phyloP scores from a whole-genome alignment of 1,140 invertebrate genomes.

The Gonioctena quinquepunctata region DNA sequence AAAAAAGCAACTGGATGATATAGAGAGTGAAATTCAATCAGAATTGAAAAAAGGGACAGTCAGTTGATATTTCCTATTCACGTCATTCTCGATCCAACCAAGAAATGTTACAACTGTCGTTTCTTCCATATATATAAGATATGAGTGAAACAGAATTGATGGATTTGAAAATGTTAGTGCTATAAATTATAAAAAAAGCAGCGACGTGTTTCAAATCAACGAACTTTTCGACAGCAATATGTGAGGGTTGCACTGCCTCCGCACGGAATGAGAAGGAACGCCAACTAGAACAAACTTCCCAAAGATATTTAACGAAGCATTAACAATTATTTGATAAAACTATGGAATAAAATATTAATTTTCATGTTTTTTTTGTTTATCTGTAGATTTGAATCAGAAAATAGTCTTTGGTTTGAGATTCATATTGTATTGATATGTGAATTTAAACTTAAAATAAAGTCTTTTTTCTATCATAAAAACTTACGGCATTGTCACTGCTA shows the following conservation, averaged over 20 bases:
- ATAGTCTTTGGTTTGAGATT: background rate
- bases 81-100: constrained; percentile 3
- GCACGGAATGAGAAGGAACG: no score
- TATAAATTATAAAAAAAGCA: constrained; percentile 9
- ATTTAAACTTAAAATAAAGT: constrained; percentile 5
- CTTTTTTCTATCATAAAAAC: background rate
- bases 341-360: background rate
- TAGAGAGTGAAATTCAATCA: constrained; percentile 18
- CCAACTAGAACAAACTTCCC: no score
- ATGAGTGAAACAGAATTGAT: constrained; percentile 23
- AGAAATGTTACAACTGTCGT: constrained; percentile 18
- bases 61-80: background rate
- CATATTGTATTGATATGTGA: background rate
- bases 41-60: constrained; percentile 28
- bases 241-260: constrained; percentile 2
- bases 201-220: background rate
- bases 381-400: background rate
- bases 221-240: constrained; percentile 18
- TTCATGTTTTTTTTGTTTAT: background rate
- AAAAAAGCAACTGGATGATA: constrained; percentile 19
- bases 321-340: constrained; percentile 6
- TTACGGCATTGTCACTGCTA: background rate
- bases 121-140: constrained; percentile 21
- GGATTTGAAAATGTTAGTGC: constrained; percentile 22
- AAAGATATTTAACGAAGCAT: constrained; percentile 10